A percentile compares a stretch with the other conserved stretches of the same genome.
phyloP scores from a whole-genome alignment of 2,113 vertebrate species.

The Cryptotis parvus region DNA sequence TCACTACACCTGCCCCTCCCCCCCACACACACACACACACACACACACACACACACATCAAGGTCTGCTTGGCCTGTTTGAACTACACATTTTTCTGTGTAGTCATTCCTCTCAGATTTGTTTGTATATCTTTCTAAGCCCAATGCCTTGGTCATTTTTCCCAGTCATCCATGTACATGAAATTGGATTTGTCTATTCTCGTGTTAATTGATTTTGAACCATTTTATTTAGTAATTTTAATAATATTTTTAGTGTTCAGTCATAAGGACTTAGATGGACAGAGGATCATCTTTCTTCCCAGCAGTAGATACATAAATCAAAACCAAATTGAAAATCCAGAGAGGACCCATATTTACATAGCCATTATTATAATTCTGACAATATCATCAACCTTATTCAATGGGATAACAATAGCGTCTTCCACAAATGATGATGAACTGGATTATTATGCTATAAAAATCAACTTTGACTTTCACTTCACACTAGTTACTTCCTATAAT shows the following conservation, averaged over 20 bases:
- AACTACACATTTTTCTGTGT: not conserved
- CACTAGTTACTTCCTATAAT: not conserved
- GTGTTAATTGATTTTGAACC: not conserved
- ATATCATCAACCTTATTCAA: not conserved
- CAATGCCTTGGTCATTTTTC: not conserved
- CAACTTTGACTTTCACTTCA: not conserved
- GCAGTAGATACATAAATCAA: not conserved
- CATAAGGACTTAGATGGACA: not conserved
- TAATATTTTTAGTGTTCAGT: not conserved
- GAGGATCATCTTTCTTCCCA: not conserved
- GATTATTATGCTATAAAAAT: conserved; percentile 1
- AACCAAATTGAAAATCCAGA: not conserved
- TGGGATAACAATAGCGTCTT: not conserved
- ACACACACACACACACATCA: not conserved
- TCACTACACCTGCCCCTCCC: not conserved
- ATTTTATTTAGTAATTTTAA: not conserved
- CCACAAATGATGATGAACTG: not conserved
- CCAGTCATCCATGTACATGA: not conserved
- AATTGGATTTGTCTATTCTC: not conserved
- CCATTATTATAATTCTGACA: not conserved
- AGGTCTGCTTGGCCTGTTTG: too few relatives aligned
- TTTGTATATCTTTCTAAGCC: not conserved
- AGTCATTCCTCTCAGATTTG: not conserved
- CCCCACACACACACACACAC: too few relatives aligned
- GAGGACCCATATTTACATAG: not conserved